A percentile compares a stretch with the other conserved stretches of the same genome.
These are phyloP conservation scores for Chaenocephalus aceratus DNA, from an alignment of 2,113 vertebrate genomes.

Conservation along the genomic window DNA sequence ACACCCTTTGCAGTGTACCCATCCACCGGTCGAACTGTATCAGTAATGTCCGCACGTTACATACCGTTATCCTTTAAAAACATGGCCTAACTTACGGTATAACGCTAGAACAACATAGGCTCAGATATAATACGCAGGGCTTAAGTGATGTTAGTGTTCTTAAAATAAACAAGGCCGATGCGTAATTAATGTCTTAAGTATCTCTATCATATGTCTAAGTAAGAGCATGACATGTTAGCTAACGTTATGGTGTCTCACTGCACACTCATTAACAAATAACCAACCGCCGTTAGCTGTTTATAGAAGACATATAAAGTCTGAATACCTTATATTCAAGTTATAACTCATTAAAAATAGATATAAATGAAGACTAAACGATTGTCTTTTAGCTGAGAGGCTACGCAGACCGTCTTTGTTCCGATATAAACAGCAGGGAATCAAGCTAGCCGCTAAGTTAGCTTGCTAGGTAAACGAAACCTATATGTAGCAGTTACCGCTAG, in stretches of 20 bases:
- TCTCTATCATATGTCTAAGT: not conserved
- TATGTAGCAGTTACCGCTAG: not conserved
- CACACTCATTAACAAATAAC: slow-evolving; percentile 22
- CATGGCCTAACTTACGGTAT: not conserved
- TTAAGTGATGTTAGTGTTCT: not conserved
- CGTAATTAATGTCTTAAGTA: too few relatives aligned
- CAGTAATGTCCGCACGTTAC: accelerated
- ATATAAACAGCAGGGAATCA: slow-evolving; percentile 43
- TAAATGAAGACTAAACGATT: not conserved
- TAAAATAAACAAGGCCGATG: not conserved
- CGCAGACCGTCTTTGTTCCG: slow-evolving; percentile 63
- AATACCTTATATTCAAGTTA: too few relatives aligned
- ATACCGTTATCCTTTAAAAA: not conserved
- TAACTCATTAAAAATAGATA: accelerated
- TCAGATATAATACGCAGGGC: not conserved
- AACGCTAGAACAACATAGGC: slow-evolving; percentile 6
- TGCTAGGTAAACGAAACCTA: slow-evolving; percentile 27
- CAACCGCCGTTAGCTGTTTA: not conserved
- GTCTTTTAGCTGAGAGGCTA: not conserved
- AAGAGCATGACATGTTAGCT: slow-evolving; percentile 3
- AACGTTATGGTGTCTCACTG: not conserved
- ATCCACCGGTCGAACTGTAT: not conserved
- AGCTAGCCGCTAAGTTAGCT: slow-evolving; percentile 44
- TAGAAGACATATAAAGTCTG: not conserved
- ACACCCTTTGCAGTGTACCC: slow-evolving; percentile 15